A percentile compares a stretch with the other conserved stretches of the same genome.
These are phyloP conservation scores for Philotrypesis tridentata DNA, from an alignment of 1,140 invertebrate genomes.

Conservation along the genomic window DNA sequence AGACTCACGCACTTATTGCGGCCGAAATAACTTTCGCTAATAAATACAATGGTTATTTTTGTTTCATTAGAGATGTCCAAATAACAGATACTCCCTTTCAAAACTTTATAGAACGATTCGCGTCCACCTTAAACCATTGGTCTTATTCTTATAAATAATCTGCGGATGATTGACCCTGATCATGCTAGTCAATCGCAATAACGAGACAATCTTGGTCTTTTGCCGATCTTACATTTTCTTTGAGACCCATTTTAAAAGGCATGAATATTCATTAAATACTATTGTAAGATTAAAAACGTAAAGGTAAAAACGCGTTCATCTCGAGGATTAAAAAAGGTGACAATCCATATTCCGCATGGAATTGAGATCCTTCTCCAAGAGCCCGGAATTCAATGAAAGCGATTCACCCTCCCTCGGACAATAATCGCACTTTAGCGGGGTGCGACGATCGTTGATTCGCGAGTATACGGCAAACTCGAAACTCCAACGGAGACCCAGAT, in stretches of 20 bases:
- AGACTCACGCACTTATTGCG: slow-evolving; percentile 21
- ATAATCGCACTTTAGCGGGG: neutral
- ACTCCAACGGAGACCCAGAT: neutral
- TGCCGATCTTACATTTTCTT: neutral
- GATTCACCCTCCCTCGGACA: neutral
- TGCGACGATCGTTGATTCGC: neutral
- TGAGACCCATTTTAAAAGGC: neutral
- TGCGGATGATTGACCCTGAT: neutral
- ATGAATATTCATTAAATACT: neutral
- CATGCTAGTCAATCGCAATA: neutral
- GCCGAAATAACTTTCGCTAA: neutral
- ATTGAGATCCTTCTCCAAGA: neutral
- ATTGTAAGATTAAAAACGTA: neutral
- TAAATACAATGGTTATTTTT: slow-evolving; percentile 32
- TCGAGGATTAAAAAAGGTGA: neutral
- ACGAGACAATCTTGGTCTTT: neutral
- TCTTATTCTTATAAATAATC: slow-evolving; percentile 9
- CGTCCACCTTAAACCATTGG: too few species aligned
- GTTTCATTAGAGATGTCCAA: neutral
- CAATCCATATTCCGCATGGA: neutral
- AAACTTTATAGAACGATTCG: neutral
- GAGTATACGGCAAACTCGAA: neutral
- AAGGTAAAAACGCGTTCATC: neutral
- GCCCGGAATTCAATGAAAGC: neutral
- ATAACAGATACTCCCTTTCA: neutral